Evolutionary conservation across 2,797 vertebrate genomes (phyloP), one percentile per base, ranked within the genome.

Genomic region (Onychomys torridus): DNA sequence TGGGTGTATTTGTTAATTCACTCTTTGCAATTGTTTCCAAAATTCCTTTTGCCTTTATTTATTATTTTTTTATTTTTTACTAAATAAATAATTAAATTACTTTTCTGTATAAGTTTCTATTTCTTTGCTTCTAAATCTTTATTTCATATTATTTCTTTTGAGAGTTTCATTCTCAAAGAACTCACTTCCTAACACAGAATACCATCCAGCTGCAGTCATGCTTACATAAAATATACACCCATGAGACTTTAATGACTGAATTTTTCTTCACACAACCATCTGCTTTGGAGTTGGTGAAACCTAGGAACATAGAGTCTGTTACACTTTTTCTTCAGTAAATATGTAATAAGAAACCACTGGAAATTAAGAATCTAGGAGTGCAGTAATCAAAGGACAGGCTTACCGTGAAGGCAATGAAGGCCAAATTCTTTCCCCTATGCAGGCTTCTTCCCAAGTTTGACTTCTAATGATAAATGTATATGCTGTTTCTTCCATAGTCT

Each of bases 301-400:
- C 52, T 27, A 21, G 9, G 16, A 37, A 46, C 37, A 61, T 17
- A 95, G 79, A 12, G 1, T 65, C n/a, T 95, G 13, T 76, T 93
- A n/a, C 63, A 83, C 85, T 73, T 94, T 93, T 84, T 23, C 82
- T 95, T 32, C 1, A 40, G 61, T 85, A 96, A 94, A 92, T 63
- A 86, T 63, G 40, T 81, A 81, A 91, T 93, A 46, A 92, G 19
- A 96, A 78, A 89, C 89, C 25, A 89, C 25, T 88, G 21, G 52
- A 93, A 94, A 89, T n/a, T 75, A 93, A 94, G 32, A 73, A 5
- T 67, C 11, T 87, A 65, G 0, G 8, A 25, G 4, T 81, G 43
- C 23, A 76, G 65, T 87, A 81, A 85, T 46, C 13, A 87, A 87
- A 21, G 23, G 9, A 46, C 34, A 67, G 5, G 84, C 43, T 89